Percentiles rank a stretch among this genome's conserved stretches.
phyloP scores from a whole-genome alignment of 2,888 invertebrate genomes.

The Drosophila testacea region DNA sequence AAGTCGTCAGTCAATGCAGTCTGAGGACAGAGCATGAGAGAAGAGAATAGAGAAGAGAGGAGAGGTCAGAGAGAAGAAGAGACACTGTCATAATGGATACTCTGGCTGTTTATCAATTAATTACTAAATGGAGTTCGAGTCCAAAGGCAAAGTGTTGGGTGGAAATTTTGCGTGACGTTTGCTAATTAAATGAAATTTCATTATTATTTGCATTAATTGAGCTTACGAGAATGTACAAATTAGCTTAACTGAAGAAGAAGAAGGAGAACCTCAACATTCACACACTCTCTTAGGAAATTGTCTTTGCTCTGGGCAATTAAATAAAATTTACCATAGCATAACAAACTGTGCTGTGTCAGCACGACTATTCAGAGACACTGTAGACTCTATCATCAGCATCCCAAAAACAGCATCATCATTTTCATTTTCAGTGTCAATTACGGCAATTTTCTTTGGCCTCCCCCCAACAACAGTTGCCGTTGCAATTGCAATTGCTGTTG shows the following conservation, averaged over 20 bases:
- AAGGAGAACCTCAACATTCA: background rate
- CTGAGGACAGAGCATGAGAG: background rate
- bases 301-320: conserved; percentile 52
- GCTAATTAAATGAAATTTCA: conserved; percentile 76
- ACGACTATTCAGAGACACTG: background rate
- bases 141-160: background rate
- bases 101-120: conserved; percentile 45
- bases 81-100: background rate
- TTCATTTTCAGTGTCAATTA: conserved; percentile 73
- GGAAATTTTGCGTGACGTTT: conserved; percentile 44
- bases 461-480: conserved; percentile 15
- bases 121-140: conserved; percentile 7
- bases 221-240: conserved; percentile 38
- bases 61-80: background rate
- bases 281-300: conserved; percentile 1
- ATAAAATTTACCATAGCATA: conserved; percentile 34
- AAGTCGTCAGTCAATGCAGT: conserved; percentile 43
- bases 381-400: conserved; percentile 30
- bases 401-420: conserved; percentile 49
- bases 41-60: background rate
- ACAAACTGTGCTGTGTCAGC: conserved; percentile 62
- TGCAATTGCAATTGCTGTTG: conserved; percentile 22
- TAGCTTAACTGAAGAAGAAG: conserved; percentile 1
- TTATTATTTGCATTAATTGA: conserved; percentile 70
- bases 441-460: conserved; percentile 38